Conservation (phyloP, 2,113 vertebrate species). For the Machaerirhynchus nigripectus region DNA sequence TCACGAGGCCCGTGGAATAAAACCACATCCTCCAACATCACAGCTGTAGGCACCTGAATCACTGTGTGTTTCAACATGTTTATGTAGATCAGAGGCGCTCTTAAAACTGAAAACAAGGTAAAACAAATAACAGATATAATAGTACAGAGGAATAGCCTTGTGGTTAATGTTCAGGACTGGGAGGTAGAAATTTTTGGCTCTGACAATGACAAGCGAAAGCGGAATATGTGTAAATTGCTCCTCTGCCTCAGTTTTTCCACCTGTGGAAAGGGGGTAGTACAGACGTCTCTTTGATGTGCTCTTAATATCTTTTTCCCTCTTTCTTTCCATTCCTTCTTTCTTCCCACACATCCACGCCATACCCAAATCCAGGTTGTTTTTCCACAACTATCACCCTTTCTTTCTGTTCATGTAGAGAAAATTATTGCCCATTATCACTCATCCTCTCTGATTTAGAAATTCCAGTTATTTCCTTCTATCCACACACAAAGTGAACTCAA, state of each 20-base stretch:
- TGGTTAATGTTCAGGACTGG: slow-evolving; percentile 44
- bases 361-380: not conserved
- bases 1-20: slow-evolving; percentile 66
- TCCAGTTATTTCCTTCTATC: not conserved
- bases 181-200: slow-evolving; percentile 45
- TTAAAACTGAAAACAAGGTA: slow-evolving; percentile 70
- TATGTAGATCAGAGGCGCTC: slow-evolving; percentile 74
- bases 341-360: slow-evolving; percentile 18
- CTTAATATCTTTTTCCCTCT: slow-evolving; percentile 3
- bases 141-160: slow-evolving; percentile 17
- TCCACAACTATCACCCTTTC: not conserved
- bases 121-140: slow-evolving; percentile 53
- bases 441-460: not conserved
- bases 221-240: slow-evolving; percentile 12
- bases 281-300: slow-evolving; percentile 33
- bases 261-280: not conserved
- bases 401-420: not conserved
- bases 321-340: slow-evolving; percentile 41
- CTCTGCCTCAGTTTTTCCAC: slow-evolving; percentile 44
- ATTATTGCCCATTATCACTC: not conserved
- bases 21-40: slow-evolving; percentile 73
- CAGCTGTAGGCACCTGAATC: slow-evolving; percentile 79
- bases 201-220: slow-evolving; percentile 28
- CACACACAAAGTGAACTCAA: not conserved
- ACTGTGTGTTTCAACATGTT: slow-evolving; percentile 76